phyloP scores from a whole-genome alignment of 2,797 vertebrate species.

The Antrozous pallidus region DNA sequence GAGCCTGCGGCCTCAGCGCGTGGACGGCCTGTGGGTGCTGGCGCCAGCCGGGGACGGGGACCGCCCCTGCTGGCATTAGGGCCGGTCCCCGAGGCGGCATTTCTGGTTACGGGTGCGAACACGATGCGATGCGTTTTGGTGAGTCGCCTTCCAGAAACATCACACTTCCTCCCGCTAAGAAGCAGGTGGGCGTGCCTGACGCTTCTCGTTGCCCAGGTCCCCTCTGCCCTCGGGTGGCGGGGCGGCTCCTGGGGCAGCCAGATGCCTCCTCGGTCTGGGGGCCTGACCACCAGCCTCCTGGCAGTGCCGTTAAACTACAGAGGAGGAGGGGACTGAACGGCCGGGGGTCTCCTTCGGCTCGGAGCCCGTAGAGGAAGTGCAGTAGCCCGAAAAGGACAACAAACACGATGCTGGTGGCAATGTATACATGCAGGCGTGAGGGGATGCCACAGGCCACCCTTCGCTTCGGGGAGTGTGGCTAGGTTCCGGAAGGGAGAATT shows the following conservation, averaged over 20 bases:
- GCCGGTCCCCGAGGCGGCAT: background rate
- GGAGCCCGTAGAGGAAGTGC: no score
- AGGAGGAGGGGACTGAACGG: background rate
- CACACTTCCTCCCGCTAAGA: no score
- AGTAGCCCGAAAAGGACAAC: no score
- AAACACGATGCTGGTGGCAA: no score
- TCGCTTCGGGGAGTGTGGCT: no score
- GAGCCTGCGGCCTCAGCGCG: fast-evolving
- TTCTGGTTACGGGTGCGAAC: background rate
- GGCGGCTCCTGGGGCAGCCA: fast-evolving
- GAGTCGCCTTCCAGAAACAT: background rate
- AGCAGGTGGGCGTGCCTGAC: no score
- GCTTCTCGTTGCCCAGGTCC: no score
- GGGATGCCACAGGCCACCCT: no score
- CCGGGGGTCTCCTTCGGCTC: background rate
- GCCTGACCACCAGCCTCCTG: fast-evolving
- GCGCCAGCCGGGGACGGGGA: fast-evolving
- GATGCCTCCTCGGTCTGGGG: fast-evolving
- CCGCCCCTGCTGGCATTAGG: background rate
- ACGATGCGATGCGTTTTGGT: background rate
- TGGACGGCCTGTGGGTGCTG: fast-evolving
- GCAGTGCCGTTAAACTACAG: fast-evolving
- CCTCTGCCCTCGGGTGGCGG: no score
- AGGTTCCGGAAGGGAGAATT: no score
- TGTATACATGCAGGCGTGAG: no score